Conservation (phyloP, 2,888 invertebrate genomes). For the Flabesymbios commensalis region DNA sequence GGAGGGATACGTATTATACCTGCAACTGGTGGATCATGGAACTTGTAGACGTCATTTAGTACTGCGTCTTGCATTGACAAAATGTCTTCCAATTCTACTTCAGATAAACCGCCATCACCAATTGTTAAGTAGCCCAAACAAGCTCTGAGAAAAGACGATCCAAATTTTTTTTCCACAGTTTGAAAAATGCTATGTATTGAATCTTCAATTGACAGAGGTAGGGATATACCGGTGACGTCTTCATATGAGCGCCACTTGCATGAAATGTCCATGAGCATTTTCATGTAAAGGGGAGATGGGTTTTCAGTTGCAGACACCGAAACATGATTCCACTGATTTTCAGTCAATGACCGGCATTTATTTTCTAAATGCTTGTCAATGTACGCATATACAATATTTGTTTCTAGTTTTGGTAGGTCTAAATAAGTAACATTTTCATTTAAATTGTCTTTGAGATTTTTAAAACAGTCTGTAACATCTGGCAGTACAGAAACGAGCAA, state of each 20-base stretch:
- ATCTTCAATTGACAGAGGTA: not conserved
- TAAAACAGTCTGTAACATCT: not conserved
- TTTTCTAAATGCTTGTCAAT: conserved; percentile 39
- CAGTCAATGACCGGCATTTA: conserved; percentile 40
- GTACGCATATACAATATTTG: conserved; percentile 30
- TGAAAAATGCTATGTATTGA: conserved; percentile 24
- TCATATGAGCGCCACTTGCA: conserved; percentile 44
- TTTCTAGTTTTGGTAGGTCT: not conserved
- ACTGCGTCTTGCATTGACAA: conserved; percentile 44
- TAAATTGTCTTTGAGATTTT: not conserved
- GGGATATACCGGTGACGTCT: not conserved
- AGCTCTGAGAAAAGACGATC: conserved; percentile 38
- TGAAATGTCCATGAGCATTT: conserved; percentile 49
- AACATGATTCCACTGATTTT: conserved; percentile 36
- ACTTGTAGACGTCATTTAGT: conserved; percentile 27
- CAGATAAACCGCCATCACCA: conserved; percentile 44
- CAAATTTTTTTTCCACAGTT: conserved; percentile 48
- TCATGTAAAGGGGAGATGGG: conserved; percentile 47
- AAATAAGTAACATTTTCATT: not conserved
- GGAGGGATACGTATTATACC: conserved; percentile 50
- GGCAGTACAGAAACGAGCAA: conserved; percentile 17
- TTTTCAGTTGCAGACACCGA: conserved; percentile 35
- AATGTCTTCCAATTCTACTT: conserved; percentile 54
- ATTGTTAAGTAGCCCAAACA: conserved; percentile 45
- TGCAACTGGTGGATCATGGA: conserved; percentile 52